These are phyloP conservation scores for Cryptoleucopteryx plumbea DNA, from an alignment of 2,113 vertebrate species.

Conservation along the genomic window DNA sequence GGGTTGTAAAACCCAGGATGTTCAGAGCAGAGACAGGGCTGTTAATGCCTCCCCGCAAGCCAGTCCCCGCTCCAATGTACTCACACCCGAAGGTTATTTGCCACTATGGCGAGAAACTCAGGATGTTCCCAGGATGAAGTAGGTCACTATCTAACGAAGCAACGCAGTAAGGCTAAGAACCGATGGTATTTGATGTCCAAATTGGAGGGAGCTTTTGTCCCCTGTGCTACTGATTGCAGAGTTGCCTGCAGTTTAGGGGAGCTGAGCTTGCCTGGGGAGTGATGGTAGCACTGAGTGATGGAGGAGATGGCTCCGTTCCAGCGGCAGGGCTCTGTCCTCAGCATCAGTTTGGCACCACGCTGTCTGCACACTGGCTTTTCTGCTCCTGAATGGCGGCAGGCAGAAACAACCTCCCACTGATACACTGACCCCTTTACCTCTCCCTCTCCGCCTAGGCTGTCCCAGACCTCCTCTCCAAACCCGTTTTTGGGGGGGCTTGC, in stretches of 20 bases:
- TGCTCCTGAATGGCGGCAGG: conserved; percentile 11
- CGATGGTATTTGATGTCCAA: background rate
- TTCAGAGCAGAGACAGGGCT: background rate
- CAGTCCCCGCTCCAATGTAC: background rate
- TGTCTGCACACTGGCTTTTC: conserved; percentile 19
- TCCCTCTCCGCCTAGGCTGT: background rate
- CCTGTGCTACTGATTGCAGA: background rate
- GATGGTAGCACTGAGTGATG: background rate
- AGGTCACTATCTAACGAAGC: background rate
- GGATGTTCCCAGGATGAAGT: background rate
- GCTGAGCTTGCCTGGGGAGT: background rate
- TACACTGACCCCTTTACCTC: conserved; percentile 31
- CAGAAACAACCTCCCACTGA: background rate
- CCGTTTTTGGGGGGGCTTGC: background rate
- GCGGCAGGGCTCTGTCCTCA: conserved; percentile 22
- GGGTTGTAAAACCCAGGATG: background rate
- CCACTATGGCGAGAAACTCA: background rate
- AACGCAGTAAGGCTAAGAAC: background rate
- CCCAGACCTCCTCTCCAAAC: background rate
- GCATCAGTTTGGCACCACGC: conserved; percentile 37
- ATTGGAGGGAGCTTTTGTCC: background rate
- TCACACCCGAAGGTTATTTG: background rate
- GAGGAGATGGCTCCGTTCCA: conserved; percentile 31
- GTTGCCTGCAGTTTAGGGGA: background rate
- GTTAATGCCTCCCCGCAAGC: background rate